Evolutionary conservation across 2,888 invertebrate genomes (phyloP), one percentile per base, ranked within the genome.

Genomic region (Glyphotaelius pellucidus): DNA sequence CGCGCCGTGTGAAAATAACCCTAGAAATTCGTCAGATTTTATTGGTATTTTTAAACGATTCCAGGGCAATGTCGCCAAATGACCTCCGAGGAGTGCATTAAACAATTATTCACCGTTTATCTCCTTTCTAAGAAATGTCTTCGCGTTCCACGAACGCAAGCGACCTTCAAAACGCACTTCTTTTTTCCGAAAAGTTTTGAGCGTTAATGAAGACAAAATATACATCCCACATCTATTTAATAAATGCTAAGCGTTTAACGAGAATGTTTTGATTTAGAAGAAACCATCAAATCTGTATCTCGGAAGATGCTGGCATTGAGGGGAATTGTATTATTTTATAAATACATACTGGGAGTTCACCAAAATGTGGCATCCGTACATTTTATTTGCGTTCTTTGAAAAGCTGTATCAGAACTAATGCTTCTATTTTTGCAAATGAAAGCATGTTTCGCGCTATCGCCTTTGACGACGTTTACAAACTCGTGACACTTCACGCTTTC

Each of bases 371-470:
- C 25, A 67, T 67, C 25, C 67, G 67, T 67, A 2, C 9, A 9
- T 67, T 25, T 67, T 67, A 67, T 67, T 67, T 67, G 67, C 67
- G 67, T 67, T 67, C 67, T 67, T 25, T 67, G 47, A 12, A 47
- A 67, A 19, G 52, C 25, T 67, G 25, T 67, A 25, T 67, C 47
- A 35, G 30, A 86, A n/a, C 25, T n/a, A n/a, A 67, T n/a, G 5
- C n/a, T 47, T 86, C 86, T 86, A 86, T 86, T 86, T 86, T 32
- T 86, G 86, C n/a, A 86, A 86, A 47, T 47, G 11, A 25, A 42
- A 42, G 9, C 42, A 85, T 47, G 35, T 42, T 32, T 81, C 81
- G 81, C 81, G 81, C 81, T 32, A 30, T 2, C 81, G 67, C 67
- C 67, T 67, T 67, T 67, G 67, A 67, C 67, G 67, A 14, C 32